Evolutionary conservation across 2,888 invertebrate species (phyloP).

Genomic region (Agrochola litura): DNA sequence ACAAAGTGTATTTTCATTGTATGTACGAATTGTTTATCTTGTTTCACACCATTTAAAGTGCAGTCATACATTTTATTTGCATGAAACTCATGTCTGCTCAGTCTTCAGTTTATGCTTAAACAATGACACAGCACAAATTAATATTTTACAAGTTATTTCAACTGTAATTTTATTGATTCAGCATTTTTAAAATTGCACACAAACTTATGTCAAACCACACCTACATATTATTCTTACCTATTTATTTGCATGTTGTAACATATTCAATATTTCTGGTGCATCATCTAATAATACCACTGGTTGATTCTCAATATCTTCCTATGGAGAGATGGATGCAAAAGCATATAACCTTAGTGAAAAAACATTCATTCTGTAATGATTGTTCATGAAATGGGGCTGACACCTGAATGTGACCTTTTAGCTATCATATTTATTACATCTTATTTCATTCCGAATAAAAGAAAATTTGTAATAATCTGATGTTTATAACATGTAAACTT

Average conservation of each 20-base stretch:
- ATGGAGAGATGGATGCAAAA: slow-evolving; percentile 86
- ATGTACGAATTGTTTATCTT: slow-evolving; percentile 1
- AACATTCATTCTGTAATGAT: slow-evolving; percentile 85
- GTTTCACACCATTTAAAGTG: neutral
- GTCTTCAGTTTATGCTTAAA: neutral
- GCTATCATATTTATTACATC: neutral
- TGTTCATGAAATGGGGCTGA: slow-evolving; percentile 87
- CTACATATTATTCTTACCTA: neutral
- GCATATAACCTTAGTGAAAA: slow-evolving; percentile 85
- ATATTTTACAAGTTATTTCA: neutral
- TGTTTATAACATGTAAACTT: slow-evolving; percentile 17
- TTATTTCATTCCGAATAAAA: neutral
- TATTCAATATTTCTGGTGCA: slow-evolving; percentile 69
- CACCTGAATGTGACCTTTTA: slow-evolving; percentile 63
- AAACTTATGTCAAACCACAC: neutral
- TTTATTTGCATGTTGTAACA: neutral
- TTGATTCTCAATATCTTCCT: slow-evolving; percentile 77
- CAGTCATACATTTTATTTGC: neutral
- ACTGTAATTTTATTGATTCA: slow-evolving; percentile 8
- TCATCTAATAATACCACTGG: slow-evolving; percentile 86
- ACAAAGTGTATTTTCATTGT: neutral
- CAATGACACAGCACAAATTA: slow-evolving; percentile 1
- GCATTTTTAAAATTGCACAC: neutral
- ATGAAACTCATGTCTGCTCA: neutral
- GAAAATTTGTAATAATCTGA: neutral